A percentile compares a stretch with the other conserved stretches of the same genome.
Evolutionary conservation across 2,888 invertebrate genomes (phyloP).

Genomic region (Synergus umbraculus): DNA sequence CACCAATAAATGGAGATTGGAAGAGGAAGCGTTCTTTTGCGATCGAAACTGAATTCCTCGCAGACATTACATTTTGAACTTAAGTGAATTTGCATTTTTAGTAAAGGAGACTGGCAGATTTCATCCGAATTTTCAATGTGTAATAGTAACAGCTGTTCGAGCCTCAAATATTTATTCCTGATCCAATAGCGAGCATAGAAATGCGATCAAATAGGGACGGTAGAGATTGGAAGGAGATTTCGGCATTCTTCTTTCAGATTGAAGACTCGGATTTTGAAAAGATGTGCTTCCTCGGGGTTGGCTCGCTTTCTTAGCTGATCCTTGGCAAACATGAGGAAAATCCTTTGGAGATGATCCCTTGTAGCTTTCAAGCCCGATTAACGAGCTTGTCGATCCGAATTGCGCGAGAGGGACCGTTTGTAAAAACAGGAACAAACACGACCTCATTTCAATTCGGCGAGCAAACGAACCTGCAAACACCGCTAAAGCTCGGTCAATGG

Average conservation of each 20-base stretch:
- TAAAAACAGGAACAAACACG: slow-evolving; percentile 40
- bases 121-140: background rate
- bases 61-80: background rate
- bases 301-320: slow-evolving; percentile 23
- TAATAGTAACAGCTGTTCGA: slow-evolving; percentile 15
- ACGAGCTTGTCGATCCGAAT: background rate
- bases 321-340: slow-evolving; percentile 35
- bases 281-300: background rate
- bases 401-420: slow-evolving; percentile 8
- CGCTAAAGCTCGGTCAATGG: slow-evolving; percentile 17
- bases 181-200: slow-evolving; percentile 28
- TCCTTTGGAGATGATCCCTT: slow-evolving; percentile 36
- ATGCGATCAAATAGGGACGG: slow-evolving; percentile 35
- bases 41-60: background rate
- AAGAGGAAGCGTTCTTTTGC: slow-evolving; percentile 2
- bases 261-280: slow-evolving; percentile 1
- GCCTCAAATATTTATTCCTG: slow-evolving; percentile 33
- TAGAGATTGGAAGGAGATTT: slow-evolving; percentile 38
- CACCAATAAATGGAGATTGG: slow-evolving; percentile 23
- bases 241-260: background rate
- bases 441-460: slow-evolving; percentile 30
- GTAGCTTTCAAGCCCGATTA: slow-evolving; percentile 32
- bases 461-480: slow-evolving; percentile 30
- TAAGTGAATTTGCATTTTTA: background rate
- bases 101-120: background rate